Percentiles rank a stretch among this genome's conserved stretches.
phyloP scores from a whole-genome alignment of 2,888 invertebrate genomes.

The Quadriops clusia region DNA sequence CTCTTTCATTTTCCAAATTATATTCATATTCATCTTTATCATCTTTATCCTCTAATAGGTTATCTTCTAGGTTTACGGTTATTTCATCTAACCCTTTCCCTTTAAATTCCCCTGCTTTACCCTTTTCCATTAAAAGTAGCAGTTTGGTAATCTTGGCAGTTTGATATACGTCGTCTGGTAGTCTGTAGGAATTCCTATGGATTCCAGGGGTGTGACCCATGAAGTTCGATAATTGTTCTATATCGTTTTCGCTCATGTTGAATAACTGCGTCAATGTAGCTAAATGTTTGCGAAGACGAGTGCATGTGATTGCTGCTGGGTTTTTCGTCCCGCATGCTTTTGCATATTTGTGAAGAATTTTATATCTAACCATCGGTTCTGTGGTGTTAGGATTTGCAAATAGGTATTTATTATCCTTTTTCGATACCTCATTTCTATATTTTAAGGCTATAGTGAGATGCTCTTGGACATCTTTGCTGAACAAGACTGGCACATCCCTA shows the following conservation, averaged over 20 bases:
- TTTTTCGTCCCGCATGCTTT: slow-evolving; percentile 17
- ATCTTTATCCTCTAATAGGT: background rate
- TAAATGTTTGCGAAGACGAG: slow-evolving; percentile 21
- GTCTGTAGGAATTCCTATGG: slow-evolving; percentile 13
- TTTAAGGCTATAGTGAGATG: slow-evolving; percentile 9
- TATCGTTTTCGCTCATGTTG: slow-evolving; percentile 18
- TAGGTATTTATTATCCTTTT: slow-evolving; percentile 8
- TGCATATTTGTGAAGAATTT: slow-evolving; percentile 19
- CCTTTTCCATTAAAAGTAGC: slow-evolving; percentile 15
- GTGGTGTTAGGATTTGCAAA: slow-evolving; percentile 10
- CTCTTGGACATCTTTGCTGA: slow-evolving; percentile 11
- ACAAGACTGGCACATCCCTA: slow-evolving; percentile 12
- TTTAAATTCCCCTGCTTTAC: slow-evolving; percentile 10
- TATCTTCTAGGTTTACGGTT: slow-evolving; percentile 10
- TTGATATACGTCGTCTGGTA: slow-evolving; percentile 19
- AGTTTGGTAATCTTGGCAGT: slow-evolving; percentile 19
- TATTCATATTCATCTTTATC: background rate
- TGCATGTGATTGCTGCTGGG: slow-evolving; percentile 19
- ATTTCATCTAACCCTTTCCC: slow-evolving; percentile 17
- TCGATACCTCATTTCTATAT: background rate
- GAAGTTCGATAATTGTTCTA: slow-evolving; percentile 21
- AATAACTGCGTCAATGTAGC: slow-evolving; percentile 22
- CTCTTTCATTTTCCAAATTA: background rate
- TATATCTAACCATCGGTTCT: slow-evolving; percentile 17
- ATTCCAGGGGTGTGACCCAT: slow-evolving; percentile 20